Evolutionary conservation across 2,797 vertebrate species (phyloP).

Genomic region (Chaenodraco wilsoni): DNA sequence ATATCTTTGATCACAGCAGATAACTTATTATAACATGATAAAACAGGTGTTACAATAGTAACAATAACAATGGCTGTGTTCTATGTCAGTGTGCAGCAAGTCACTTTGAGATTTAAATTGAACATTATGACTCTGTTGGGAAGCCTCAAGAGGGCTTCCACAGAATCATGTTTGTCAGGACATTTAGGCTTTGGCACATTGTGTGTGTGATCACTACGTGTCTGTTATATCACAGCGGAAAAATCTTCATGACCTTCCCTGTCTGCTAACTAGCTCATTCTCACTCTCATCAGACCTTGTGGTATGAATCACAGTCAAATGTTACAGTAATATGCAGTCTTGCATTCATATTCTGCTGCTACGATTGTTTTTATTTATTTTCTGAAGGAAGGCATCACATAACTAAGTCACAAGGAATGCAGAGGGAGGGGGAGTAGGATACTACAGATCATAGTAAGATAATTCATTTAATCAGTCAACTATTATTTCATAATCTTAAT

Average conservation of each 20-base stretch:
- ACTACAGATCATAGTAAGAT: not conserved
- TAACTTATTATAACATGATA: too few relatives aligned
- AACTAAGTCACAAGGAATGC: not conserved
- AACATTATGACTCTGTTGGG: not conserved
- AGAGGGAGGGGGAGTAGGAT: not conserved
- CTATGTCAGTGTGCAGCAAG: not conserved
- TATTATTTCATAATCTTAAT: not conserved
- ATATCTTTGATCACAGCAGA: too few relatives aligned
- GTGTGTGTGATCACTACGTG: not conserved
- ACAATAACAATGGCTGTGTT: not conserved
- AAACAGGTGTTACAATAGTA: not conserved
- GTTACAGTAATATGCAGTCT: too few relatives aligned
- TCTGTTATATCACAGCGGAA: not conserved
- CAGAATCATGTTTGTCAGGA: not conserved
- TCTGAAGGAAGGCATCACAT: rapidly evolving
- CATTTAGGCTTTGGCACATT: too few relatives aligned
- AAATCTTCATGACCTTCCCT: constrained; percentile 36
- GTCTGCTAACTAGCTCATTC: not conserved
- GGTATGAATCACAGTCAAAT: too few relatives aligned
- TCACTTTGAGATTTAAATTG: not conserved
- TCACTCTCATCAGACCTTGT: too few relatives aligned
- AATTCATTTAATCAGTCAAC: too few relatives aligned
- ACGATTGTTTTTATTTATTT: not conserved
- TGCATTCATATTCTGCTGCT: not conserved
- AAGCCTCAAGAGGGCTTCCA: not conserved